Evolutionary conservation across 2,797 vertebrate species (phyloP).

Genomic region (Rhynchonycteris naso): DNA sequence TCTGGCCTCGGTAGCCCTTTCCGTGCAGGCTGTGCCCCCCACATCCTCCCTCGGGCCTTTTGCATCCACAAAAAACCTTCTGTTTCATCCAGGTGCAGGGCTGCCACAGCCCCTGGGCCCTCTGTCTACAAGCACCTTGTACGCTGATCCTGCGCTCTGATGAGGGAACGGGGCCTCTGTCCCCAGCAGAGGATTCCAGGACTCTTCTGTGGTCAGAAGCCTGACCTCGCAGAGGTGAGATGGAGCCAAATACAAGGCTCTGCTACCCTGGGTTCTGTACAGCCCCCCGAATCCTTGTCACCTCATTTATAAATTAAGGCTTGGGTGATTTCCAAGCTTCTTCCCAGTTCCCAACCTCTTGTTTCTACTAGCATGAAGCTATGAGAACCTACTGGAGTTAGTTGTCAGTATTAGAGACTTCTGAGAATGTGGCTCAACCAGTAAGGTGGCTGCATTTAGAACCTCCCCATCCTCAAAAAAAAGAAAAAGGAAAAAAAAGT

Average conservation of each 20-base stretch:
- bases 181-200: neutral
- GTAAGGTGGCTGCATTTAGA: slow-evolving; percentile 17
- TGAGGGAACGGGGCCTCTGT: neutral
- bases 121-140: neutral
- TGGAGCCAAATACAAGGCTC: rapidly evolving
- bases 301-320: neutral
- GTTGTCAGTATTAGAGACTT: neutral
- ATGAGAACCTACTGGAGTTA: neutral
- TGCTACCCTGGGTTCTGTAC: neutral
- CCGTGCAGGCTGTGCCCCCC: neutral
- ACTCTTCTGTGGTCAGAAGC: neutral
- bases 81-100: neutral
- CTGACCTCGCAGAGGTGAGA: rapidly evolving
- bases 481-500: neutral
- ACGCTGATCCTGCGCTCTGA: neutral
- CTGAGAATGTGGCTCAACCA: slow-evolving; percentile 66
- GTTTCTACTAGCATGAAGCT: neutral
- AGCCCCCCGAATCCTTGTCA: neutral
- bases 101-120: neutral
- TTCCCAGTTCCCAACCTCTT: slow-evolving; percentile 36
- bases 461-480: neutral
- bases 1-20: rapidly evolving
- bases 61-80: neutral
- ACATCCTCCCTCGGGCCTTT: no score
- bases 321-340: neutral